Evolutionary conservation across 2,113 vertebrate genomes (phyloP).

Genomic region (Salvator merianae): DNA sequence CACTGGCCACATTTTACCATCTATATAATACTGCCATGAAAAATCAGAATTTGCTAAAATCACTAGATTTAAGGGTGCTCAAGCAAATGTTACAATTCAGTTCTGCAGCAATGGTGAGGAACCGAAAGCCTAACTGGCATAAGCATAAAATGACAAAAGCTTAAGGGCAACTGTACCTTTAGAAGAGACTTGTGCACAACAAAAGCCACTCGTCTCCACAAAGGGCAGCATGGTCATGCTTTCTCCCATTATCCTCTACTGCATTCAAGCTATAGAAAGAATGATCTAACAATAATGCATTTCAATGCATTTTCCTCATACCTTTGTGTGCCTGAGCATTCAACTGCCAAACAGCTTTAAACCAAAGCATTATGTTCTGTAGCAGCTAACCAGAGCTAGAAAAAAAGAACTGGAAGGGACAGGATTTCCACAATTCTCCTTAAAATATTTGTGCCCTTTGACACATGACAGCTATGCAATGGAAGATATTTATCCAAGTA

Average conservation of each 20-base stretch:
- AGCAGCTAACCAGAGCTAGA: slow-evolving; percentile 28
- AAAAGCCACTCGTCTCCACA: slow-evolving; percentile 22
- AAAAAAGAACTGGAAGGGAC: not conserved
- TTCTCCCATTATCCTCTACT: slow-evolving; percentile 36
- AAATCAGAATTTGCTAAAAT: not conserved
- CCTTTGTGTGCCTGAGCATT: not conserved
- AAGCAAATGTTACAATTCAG: not conserved
- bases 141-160: slow-evolving; percentile 23
- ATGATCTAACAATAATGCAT: slow-evolving; percentile 9
- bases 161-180: slow-evolving; percentile 43
- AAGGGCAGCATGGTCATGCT: not conserved
- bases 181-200: not conserved
- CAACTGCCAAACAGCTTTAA: slow-evolving; percentile 35
- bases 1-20: not conserved
- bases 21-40: not conserved
- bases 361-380: slow-evolving; percentile 35
- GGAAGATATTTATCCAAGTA: not conserved
- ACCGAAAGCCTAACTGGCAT: not conserved
- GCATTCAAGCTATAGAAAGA: slow-evolving; percentile 46
- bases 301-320: slow-evolving; percentile 38
- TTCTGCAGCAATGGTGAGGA: slow-evolving; percentile 7
- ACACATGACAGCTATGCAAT: not conserved
- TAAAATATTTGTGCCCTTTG: slow-evolving; percentile 8
- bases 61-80: not conserved
- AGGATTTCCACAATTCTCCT: slow-evolving; percentile 30